Evolutionary conservation across 2,113 vertebrate genomes (phyloP), one percentile per base, ranked within the genome.

Genomic region (Oplegnathus fasciatus): DNA sequence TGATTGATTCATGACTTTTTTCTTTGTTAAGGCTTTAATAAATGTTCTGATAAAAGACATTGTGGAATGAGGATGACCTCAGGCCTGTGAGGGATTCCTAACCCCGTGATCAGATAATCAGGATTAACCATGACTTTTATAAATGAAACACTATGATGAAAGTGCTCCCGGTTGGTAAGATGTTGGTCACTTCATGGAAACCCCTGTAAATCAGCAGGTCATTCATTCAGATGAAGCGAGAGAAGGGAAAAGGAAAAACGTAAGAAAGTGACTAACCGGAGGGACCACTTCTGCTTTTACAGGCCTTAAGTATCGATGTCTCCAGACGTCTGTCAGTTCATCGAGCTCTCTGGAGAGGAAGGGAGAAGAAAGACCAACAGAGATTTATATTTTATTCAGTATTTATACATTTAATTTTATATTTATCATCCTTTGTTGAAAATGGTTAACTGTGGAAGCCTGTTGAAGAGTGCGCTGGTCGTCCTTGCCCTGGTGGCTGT

Each of bases 211-310:
- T 28, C 20, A 32, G 58, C 24, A 0, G 54, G 32, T 78, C 20
- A 34, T 50, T 44, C 83, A 64, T 67, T 78, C 28, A 67, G 5
- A 69, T 26, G 22, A 54, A 32, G 6, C 34, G 4, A 58, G 20
- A 46, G 17, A 0, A 17, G 5, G 28, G 28, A 22, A 69, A 55
- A 54, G 32, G 32, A 37, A 37, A 37, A 37, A 37, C 34, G 34
- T 37, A 3, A 6, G 34, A 37, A 4, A 37, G 69, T 85, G 83
- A 86, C 60, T 57, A 26, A 90, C 34, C 10, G 6, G 46, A 84
- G 2, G 28, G 1, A 10, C 5, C 9, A 22, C 85, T 94, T 93
- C 93, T 84, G 75, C 90, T 91, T 93, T 90, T 70, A 61, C 0
- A 3, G 24, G 22, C 30, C 26, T 74, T 88, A 93, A 93, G 2